These are phyloP conservation scores for Tetrao urogallus DNA, from an alignment of 2,113 vertebrate genomes.

Conservation along the genomic window DNA sequence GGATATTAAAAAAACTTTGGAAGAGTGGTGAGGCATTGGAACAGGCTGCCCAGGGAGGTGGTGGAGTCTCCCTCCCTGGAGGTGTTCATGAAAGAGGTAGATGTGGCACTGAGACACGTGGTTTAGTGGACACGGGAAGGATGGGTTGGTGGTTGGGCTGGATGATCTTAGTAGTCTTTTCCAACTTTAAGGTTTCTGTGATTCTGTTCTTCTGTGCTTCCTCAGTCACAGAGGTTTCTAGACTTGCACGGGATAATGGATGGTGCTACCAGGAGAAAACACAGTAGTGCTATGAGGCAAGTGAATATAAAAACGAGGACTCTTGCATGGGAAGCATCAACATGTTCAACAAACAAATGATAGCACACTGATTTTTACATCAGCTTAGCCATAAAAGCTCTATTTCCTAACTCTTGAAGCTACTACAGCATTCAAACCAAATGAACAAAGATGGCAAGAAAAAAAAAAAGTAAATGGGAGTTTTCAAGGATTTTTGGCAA, in stretches of 20 bases:
- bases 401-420: accelerated
- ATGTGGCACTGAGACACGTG: no score
- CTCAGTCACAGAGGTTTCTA: not conserved
- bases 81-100: no score
- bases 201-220: no score
- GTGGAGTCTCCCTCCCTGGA: no score
- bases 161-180: no score
- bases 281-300: not conserved
- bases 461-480: accelerated
- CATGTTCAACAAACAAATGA: accelerated
- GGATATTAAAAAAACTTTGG: no score
- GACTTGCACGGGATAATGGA: not conserved
- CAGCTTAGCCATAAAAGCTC: not conserved
- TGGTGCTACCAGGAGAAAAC: not conserved
- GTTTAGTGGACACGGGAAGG: no score
- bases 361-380: not conserved
- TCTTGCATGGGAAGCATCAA: not conserved
- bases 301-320: not conserved
- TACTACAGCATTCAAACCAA: not conserved
- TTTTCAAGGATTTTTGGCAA: not conserved
- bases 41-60: no score
- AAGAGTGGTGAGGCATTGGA: no score
- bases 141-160: no score
- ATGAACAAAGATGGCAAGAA: not conserved
- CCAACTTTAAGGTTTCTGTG: no score